A percentile compares a stretch with the other conserved stretches of the same genome.
Conservation (phyloP, 2,797 vertebrate genomes). For the Masticophis lateralis region DNA sequence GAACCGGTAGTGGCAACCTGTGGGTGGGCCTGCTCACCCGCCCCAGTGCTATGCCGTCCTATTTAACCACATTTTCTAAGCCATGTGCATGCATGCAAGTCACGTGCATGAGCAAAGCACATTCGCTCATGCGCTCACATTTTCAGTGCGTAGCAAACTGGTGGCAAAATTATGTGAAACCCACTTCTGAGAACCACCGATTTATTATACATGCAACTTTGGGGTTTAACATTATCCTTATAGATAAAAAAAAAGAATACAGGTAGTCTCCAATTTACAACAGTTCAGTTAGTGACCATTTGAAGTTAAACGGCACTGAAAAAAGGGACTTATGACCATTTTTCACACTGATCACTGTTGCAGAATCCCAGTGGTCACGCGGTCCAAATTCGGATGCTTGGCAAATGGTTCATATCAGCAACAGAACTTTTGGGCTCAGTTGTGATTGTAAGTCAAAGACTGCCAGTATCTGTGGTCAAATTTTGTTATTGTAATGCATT, state of each 20-base stretch:
- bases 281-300: neutral
- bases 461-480: neutral
- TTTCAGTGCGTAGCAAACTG: too few species aligned
- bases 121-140: too few species aligned
- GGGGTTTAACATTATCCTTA: neutral
- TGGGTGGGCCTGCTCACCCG: too few species aligned
- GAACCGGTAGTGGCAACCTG: too few species aligned
- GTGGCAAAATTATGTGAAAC: too few species aligned
- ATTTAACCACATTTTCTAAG: too few species aligned
- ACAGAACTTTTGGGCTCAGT: neutral
- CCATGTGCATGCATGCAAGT: too few species aligned
- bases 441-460: neutral
- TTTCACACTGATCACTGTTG: neutral
- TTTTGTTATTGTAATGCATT: slow-evolving; percentile 9
- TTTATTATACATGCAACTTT: neutral
- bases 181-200: too few species aligned
- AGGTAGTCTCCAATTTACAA: neutral
- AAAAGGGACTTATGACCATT: neutral
- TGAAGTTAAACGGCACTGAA: neutral
- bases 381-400: neutral
- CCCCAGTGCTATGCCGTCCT: too few species aligned
- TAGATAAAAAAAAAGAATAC: neutral
- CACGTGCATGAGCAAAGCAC: too few species aligned
- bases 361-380: neutral
- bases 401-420: neutral